Evolutionary conservation across 1,140 invertebrate species (phyloP), one percentile per base, ranked within the genome.

Genomic region (Drosophila nannoptera): DNA sequence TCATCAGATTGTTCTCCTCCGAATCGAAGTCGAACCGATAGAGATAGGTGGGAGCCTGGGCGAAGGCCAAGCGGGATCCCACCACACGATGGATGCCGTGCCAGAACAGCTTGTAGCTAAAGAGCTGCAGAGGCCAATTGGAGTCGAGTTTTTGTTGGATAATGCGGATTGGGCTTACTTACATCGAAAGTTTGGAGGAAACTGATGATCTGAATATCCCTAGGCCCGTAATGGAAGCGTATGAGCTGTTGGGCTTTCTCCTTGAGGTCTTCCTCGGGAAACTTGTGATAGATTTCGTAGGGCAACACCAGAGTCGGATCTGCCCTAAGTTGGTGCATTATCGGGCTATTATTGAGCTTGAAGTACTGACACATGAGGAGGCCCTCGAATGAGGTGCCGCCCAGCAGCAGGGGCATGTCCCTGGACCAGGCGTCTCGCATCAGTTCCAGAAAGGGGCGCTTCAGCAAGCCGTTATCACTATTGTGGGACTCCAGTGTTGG

Each of bases 21-120:
- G 90, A 87, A 49, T 90, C 89, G 22, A 91, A 81, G 56, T 90
- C 88, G 61, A 91, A 90, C 36, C 89, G 78, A 46, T 90, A 91
- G 0, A 90, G 73, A 78, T 88, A 91, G 4, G 90, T 89, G 11
- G 89, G 81, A 8, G 78, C 78, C 32, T 59, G 64, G 5, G 88
- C 80, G 33, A 78, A 77, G 4, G 78, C 62, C 5, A 84, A 45
- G 5, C 89, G 81, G 4, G 88, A 74, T 22, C 73, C 70, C 0
- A 89, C 68, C 4, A 74, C 64, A 22, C 84, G 77, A 56, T 90
- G 87, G 14, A 91, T 74, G 32, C 76, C 86, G 69, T 90, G 82
- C 69, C 89, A 82, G 52, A 91, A 90, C 2, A 87, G 64, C 35
- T 86, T 86, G 69, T 90, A 90, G 7, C 86, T 78, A 31, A 88